phyloP scores from a whole-genome alignment of 2,113 vertebrate species.

The Electrona antarctica region DNA sequence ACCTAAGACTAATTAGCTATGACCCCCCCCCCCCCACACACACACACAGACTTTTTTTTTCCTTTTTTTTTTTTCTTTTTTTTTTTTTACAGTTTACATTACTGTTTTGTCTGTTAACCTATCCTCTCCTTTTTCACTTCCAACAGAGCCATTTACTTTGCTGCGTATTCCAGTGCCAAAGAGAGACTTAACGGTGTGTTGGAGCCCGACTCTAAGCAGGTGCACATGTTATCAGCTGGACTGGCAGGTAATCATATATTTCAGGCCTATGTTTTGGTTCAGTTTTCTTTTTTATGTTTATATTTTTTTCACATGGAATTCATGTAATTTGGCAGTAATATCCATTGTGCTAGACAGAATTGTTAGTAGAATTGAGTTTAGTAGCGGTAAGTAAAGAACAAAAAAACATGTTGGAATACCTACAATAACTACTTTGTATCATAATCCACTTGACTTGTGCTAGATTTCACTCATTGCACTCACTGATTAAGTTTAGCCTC shows the following conservation, averaged over 20 bases:
- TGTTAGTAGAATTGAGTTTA: background rate
- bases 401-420: background rate
- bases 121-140: background rate
- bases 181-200: constrained; percentile 90
- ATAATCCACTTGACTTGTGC: background rate
- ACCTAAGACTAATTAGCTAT: constrained; percentile 20
- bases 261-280: background rate
- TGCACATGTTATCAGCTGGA: constrained; percentile 95
- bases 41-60: too few relatives aligned
- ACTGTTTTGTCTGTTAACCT: background rate
- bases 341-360: constrained; percentile 15
- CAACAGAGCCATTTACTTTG: constrained; percentile 96
- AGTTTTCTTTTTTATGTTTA: background rate
- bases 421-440: background rate
- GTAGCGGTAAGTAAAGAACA: background rate
- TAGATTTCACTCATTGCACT: background rate
- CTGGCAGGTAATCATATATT: constrained; percentile 88
- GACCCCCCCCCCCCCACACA: background rate
- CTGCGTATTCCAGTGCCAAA: constrained; percentile 95
- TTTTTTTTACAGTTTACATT: too few relatives aligned
- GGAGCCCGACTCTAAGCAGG: constrained; percentile 91
- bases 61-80: too few relatives aligned
- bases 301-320: background rate
- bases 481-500: background rate
- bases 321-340: background rate